Evolutionary conservation across 53 echinoderm and acorn worm species (phyloP).

Genomic region (Arbacia lixula): DNA sequence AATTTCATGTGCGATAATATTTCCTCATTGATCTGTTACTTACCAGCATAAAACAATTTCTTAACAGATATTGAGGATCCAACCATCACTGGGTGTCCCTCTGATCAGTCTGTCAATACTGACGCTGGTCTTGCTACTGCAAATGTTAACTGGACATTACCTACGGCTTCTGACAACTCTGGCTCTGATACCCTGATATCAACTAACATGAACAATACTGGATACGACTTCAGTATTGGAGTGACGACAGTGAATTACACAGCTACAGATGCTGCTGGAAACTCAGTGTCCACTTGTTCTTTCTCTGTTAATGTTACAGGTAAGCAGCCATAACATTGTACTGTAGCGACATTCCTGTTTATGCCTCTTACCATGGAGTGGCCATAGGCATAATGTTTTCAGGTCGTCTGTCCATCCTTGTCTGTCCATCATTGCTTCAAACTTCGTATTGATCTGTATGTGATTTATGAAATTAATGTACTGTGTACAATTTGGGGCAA

Average conservation of each 20-base stretch:
- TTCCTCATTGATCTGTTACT: too few species aligned
- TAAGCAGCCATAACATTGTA: neutral
- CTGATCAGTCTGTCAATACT: neutral
- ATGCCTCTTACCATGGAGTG: too few species aligned
- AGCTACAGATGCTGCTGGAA: neutral
- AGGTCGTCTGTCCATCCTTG: too few species aligned
- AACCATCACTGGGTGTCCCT: conserved; percentile 55
- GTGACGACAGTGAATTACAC: conserved; percentile 7
- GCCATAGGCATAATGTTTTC: too few species aligned
- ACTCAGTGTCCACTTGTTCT: neutral
- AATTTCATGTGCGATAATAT: too few species aligned
- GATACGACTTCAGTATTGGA: conserved; percentile 27
- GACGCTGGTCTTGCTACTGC: conserved; percentile 12
- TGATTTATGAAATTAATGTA: too few species aligned
- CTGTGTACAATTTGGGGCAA: too few species aligned
- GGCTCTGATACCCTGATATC: neutral
- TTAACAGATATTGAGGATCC: conserved; percentile 57
- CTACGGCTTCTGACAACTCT: conserved; percentile 23
- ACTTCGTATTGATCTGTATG: too few species aligned
- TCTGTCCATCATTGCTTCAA: too few species aligned
- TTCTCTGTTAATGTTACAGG: conserved; percentile 34
- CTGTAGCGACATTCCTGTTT: too few species aligned
- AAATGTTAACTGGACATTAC: conserved; percentile 1
- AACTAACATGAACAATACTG: neutral
- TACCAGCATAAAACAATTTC: too few species aligned